phyloP scores from a whole-genome alignment of 2,888 invertebrate species.

The Drosophila pullipes region DNA sequence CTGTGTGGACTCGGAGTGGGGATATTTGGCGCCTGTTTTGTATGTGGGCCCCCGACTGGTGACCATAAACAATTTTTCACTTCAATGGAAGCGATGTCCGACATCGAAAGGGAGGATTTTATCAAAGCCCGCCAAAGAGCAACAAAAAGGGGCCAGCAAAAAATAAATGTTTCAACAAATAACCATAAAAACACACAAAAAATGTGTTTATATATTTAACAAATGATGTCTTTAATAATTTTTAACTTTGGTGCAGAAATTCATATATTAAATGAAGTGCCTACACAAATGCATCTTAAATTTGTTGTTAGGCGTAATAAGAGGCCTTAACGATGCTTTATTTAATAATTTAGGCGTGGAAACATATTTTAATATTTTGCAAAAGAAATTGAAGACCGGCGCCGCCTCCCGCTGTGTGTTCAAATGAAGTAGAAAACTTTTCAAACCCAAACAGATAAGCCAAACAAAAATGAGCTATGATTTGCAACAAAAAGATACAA shows the following conservation, averaged over 20 bases:
- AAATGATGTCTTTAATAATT: conserved; percentile 2
- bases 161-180: background rate
- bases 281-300: background rate
- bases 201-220: background rate
- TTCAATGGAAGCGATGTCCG: conserved; percentile 52
- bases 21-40: conserved; percentile 45
- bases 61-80: conserved; percentile 79
- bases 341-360: conserved; percentile 3
- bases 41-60: conserved; percentile 28
- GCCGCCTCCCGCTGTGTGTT: conserved; percentile 6
- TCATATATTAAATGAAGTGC: background rate
- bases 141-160: conserved; percentile 16
- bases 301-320: background rate
- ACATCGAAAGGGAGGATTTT: conserved; percentile 63
- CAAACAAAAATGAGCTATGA: conserved; percentile 45
- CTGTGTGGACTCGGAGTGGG: conserved; percentile 8
- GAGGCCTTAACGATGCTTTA: background rate
- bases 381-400: background rate
- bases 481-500: conserved; percentile 21
- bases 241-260: background rate
- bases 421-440: conserved; percentile 34
- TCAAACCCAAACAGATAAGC: conserved; percentile 40
- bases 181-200: background rate
- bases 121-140: conserved; percentile 35
- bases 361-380: conserved; percentile 41